Conservation (phyloP, 2,113 vertebrate species). For the Cottus gobio region DNA sequence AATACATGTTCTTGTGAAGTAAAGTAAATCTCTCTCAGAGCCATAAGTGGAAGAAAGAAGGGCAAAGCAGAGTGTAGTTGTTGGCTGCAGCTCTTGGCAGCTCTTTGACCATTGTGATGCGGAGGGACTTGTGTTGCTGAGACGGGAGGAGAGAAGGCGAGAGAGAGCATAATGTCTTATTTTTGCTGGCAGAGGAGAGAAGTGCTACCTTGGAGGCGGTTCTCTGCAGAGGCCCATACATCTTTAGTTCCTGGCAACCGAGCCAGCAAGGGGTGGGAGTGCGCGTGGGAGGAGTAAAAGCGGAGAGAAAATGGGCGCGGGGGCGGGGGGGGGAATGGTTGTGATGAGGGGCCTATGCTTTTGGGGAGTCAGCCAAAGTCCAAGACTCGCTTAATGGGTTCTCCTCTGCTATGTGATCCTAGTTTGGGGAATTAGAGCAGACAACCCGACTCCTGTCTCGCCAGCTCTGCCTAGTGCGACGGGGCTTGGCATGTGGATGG, state of each 20-base stretch:
- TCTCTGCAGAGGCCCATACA: constrained; percentile 78
- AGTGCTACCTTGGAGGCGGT: constrained; percentile 80
- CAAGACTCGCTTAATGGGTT: constrained; percentile 82
- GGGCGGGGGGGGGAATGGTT: constrained; percentile 7
- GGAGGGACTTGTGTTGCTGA: constrained; percentile 59
- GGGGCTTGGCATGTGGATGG: constrained; percentile 18
- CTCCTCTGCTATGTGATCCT: constrained; percentile 72
- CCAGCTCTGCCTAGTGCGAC: constrained; percentile 29
- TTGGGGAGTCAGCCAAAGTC: constrained; percentile 87
- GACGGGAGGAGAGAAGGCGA: constrained; percentile 31
- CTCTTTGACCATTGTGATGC: constrained; percentile 65
- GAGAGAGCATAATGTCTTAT: constrained; percentile 77
- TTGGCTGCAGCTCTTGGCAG: constrained; percentile 78
- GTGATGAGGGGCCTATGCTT: constrained; percentile 66
- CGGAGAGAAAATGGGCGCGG: neutral
- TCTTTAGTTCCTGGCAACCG: constrained; percentile 80
- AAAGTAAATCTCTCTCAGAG: constrained; percentile 63
- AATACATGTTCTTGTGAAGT: constrained; percentile 44
- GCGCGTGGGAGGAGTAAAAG: constrained; percentile 59
- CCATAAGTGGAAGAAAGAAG: constrained; percentile 11
- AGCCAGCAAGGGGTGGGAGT: constrained; percentile 53
- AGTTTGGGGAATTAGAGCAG: constrained; percentile 78
- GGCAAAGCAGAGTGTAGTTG: constrained; percentile 73
- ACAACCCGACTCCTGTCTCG: constrained; percentile 78
- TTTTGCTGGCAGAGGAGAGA: constrained; percentile 82